These are phyloP conservation scores for Alcedo quadribrachys DNA, from an alignment of 2,797 vertebrate genomes.

Conservation along the genomic window DNA sequence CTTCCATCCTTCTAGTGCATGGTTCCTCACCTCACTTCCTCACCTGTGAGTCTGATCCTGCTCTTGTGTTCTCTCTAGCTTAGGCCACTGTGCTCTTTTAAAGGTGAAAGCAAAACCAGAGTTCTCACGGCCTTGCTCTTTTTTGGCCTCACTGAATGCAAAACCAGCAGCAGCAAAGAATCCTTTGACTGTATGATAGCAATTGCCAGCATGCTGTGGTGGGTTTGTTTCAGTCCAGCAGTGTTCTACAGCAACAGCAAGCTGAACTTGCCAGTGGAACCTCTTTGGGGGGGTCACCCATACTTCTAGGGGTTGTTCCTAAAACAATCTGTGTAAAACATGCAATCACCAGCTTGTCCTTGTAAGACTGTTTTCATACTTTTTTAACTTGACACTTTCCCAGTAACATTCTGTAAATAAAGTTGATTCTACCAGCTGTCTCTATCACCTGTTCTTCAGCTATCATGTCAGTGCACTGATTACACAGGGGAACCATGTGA, in stretches of 20 bases:
- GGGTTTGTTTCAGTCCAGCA: conserved; percentile 45
- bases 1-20: conserved; percentile 46
- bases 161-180: conserved; percentile 52
- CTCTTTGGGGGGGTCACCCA: not conserved
- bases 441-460: conserved; percentile 29
- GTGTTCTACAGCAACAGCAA: conserved; percentile 39
- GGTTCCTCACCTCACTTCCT: conserved; percentile 45
- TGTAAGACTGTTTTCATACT: conserved; percentile 72
- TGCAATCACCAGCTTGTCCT: conserved; percentile 65
- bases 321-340: conserved; percentile 58
- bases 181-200: not conserved
- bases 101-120: conserved; percentile 48
- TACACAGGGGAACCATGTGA: no score
- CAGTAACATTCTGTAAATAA: conserved; percentile 75
- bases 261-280: not conserved
- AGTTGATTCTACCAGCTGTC: conserved; percentile 70
- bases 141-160: conserved; percentile 52
- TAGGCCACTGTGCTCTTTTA: conserved; percentile 40
- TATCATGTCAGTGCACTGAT: no score
- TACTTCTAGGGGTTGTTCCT: conserved; percentile 33
- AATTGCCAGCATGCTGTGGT: conserved; percentile 23
- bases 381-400: conserved; percentile 72
- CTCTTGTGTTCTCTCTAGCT: conserved; percentile 44
- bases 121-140: conserved; percentile 39
- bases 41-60: conserved; percentile 50